Percentiles rank a stretch among this genome's conserved stretches.
Conservation (phyloP, 2,113 vertebrate genomes). For the Anguilla japonica region DNA sequence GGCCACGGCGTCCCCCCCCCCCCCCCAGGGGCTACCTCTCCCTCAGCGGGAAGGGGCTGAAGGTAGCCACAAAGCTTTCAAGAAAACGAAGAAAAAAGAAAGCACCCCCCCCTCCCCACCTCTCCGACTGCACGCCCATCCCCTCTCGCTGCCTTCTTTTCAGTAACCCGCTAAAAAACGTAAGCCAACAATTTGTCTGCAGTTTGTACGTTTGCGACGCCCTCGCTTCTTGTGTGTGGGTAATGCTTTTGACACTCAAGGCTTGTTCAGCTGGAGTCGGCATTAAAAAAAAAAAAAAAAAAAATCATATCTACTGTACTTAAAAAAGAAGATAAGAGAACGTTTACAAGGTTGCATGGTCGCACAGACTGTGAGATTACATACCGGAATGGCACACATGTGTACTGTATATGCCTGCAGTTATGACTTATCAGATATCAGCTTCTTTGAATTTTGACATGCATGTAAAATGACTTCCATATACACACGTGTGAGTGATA, state of each 20-base stretch:
- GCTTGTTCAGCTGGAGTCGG: background rate
- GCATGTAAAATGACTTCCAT: too few species aligned
- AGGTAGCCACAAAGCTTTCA: slow-evolving; percentile 22
- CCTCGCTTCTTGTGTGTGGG: background rate
- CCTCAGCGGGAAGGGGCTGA: background rate
- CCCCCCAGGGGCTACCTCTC: background rate
- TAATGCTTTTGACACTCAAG: background rate
- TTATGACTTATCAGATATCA: too few species aligned
- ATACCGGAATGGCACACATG: too few species aligned
- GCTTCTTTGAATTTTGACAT: too few species aligned
- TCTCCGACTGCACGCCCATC: too few species aligned
- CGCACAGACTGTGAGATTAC: too few species aligned
- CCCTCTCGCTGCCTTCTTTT: slow-evolving; percentile 1
- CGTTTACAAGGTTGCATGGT: too few species aligned
- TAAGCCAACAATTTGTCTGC: slow-evolving; percentile 26
- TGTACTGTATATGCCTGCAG: too few species aligned
- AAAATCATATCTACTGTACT: background rate
- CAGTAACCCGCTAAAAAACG: background rate
- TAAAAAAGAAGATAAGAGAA: too few species aligned
- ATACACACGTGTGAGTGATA: too few species aligned
- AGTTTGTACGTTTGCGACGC: slow-evolving; percentile 1
- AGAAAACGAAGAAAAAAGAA: background rate
- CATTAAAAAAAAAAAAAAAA: background rate
- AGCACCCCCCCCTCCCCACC: background rate
- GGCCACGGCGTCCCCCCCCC: background rate